Base-by-base conservation (phyloP, 2,797 vertebrate species). In the Novumbra hubbsi region DNA sequence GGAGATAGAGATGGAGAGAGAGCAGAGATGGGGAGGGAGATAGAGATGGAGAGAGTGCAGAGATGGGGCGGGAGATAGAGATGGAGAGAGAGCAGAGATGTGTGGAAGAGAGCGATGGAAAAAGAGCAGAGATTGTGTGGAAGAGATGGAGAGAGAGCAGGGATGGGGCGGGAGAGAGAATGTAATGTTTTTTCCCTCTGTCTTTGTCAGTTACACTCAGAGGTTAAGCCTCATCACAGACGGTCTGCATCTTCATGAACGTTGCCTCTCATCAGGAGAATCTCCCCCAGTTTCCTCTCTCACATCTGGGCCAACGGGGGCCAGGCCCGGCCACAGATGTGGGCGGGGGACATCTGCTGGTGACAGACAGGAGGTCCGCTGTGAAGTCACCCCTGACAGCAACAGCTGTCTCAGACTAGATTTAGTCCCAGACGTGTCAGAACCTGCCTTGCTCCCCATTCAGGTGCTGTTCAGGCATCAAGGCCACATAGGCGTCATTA, bases 311-410 rank as follows among this genome's bases (percentile, higher is more conserved):
- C 19, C 21, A 27, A 19, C n/a, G 41, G 32, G 27, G 30, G 34
- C 30, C 30, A 34, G 27, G 16, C 28, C 63, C 17, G 30, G 34
- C 6, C 1, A 17, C 15, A 30, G 0, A 12, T 65, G 30, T 49
- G 19, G 62, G 62, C 38, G 68, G 57, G 34, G 74, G 65, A 74
- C 73, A 68, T 78, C 75, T 82, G 79, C 65, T 78, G 76, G 73
- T 84, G 78, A 83, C 76, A 73, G 80, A 70, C 76, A 57, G 65
- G 74, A 78, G 81, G 80, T 85, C 74, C 71, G 77, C 85, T 73
- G 72, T 76, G 19, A 74, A 75, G 81, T 82, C 80, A 76, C 75
- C 81, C 73, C 72, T 75, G 68, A 82, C 85, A 63, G 77, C 83
- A 69, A 65, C 84, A 88, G 79, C 80, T 88, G 85, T 77, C 63